Conservation (phyloP, 2,888 invertebrate species). For the Melikaiella ostensackeni region DNA sequence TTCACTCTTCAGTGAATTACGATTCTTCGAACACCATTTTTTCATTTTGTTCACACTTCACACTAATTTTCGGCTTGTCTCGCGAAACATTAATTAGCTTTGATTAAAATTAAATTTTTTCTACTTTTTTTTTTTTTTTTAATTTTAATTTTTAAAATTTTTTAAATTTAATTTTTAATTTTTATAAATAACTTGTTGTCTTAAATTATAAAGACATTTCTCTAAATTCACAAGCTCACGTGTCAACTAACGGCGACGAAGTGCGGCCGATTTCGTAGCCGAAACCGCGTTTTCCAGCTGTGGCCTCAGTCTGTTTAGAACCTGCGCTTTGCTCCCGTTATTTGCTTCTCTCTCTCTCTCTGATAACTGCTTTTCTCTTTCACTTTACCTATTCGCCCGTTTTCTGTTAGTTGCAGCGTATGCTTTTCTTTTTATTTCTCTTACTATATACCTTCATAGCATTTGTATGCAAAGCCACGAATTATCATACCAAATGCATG, state of each 20-base stretch:
- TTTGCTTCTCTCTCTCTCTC: constrained; percentile 17
- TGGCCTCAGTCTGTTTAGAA: constrained; percentile 31
- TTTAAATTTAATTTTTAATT: neutral
- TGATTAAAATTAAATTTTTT: neutral
- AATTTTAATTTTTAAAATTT: neutral
- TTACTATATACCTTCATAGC: neutral
- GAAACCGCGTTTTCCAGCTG: constrained; percentile 36
- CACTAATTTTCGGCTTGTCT: neutral
- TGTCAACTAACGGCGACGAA: constrained; percentile 33
- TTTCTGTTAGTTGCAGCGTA: constrained; percentile 10
- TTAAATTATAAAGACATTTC: neutral
- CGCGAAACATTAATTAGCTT: neutral
- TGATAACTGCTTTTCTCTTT: neutral
- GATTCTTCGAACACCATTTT: neutral
- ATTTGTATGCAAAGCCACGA: neutral
- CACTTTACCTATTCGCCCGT: constrained; percentile 8
- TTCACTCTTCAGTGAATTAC: constrained; percentile 7
- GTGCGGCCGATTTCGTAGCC: constrained; percentile 33
- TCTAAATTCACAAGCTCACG: constrained; percentile 1
- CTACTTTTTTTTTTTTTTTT: neutral
- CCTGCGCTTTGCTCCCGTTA: constrained; percentile 37
- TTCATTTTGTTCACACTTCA: constrained; percentile 10
- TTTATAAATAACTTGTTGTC: neutral
- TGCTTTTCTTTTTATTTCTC: constrained; percentile 9
- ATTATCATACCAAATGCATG: constrained; percentile 18